Base-by-base conservation (phyloP, 2,888 invertebrate genomes). In the Papilio protenor region DNA sequence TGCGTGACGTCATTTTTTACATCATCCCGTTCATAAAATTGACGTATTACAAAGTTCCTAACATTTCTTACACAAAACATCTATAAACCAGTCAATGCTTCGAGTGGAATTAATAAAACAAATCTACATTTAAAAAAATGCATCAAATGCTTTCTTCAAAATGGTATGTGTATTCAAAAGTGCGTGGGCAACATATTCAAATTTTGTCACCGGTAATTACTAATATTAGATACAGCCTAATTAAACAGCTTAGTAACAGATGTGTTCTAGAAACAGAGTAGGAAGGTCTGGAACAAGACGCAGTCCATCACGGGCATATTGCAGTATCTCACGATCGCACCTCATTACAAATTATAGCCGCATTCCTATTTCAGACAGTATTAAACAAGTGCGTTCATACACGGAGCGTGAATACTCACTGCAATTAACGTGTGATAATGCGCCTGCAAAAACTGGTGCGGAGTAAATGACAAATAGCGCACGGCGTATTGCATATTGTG, bases 281-380 rank as follows among this genome's bases (percentile, higher is more conserved):
- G 45, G 27, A 52, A 23, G 64, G 40, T 71, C 55, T 55, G 64
- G 64, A 55, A 78, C 72, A 23, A 66, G 78, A 23, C 55, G 71
- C 66, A 47, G 33, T 61, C 71, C 59, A 75, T 75, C 59, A 74
- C 52, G 23, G 55, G 77, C 64, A 47, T 73, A 73, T 66, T 55
- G 78, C 75, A 55, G 75, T 79, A 84, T 83, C 83, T 85, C 85
- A 85, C 85, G 85, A 94, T 91, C 91, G 91, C 89, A 85, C 86
- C 92, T 94, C 91, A 94, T 94, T 94, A 94, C 94, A 93, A 94
- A 94, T 94, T 94, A 94, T 94, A 90, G 85, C 89, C 92, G 94
- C 94, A 94, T 94, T 94, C 93, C 91, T 89, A 87, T 85, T 88
- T 89, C 90, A 86, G 84, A 83, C 86, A 87, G 85, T 88, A 89